A percentile compares a stretch with the other conserved stretches of the same genome.
Evolutionary conservation across 1,140 invertebrate genomes (phyloP).

Genomic region (Coenobita brevimanus): DNA sequence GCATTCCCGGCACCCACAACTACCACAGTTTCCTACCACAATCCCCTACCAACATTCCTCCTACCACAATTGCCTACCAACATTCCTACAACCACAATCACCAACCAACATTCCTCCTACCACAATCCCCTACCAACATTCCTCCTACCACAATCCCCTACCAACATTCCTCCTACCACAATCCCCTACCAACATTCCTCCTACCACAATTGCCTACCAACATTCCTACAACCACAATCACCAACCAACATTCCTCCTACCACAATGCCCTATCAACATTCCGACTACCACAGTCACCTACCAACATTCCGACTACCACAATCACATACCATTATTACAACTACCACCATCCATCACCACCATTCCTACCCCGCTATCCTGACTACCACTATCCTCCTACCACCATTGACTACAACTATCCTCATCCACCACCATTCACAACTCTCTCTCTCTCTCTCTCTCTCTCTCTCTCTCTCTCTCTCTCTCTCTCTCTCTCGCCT

Average conservation of each 20-base stretch:
- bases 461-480: constrained; percentile 18
- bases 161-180: too few species aligned
- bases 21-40: too few species aligned
- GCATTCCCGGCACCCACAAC: too few species aligned
- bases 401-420: not conserved
- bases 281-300: not conserved
- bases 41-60: too few species aligned
- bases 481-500: too few species aligned
- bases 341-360: not conserved
- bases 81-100: too few species aligned
- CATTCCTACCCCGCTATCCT: not conserved
- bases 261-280: not conserved
- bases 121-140: too few species aligned
- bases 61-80: too few species aligned
- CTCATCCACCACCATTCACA: not conserved
- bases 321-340: not conserved
- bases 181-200: too few species aligned
- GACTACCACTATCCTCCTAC: not conserved
- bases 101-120: too few species aligned
- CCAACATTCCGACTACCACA: not conserved
- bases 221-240: not conserved
- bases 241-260: not conserved
- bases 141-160: too few species aligned
- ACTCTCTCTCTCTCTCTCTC: constrained; percentile 11
- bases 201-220: not conserved